Evolutionary conservation across 2,113 vertebrate genomes (phyloP).

Genomic region (Suncus etruscus): DNA sequence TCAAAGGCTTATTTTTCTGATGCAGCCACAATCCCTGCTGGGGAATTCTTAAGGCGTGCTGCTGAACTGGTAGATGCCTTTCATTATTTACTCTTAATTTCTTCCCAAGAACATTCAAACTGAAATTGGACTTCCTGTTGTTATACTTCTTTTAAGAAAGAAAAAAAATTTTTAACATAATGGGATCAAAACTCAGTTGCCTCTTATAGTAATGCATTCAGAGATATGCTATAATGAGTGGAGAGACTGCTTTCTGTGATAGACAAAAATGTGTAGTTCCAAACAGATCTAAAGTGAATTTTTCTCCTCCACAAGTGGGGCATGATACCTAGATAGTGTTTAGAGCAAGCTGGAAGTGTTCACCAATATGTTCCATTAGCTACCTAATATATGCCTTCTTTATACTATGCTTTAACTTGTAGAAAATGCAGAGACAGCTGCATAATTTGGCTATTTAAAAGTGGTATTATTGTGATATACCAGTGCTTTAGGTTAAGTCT

Average conservation of each 20-base stretch:
- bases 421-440: neutral
- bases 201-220: neutral
- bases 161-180: conserved; percentile 55
- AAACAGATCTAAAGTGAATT: neutral
- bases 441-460: conserved; percentile 18
- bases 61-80: neutral
- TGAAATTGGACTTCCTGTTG: conserved; percentile 21
- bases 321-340: neutral
- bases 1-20: neutral
- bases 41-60: neutral
- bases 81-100: conserved; percentile 57
- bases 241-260: neutral
- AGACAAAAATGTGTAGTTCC: neutral
- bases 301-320: neutral
- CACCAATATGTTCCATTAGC: rapidly evolving
- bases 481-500: neutral
- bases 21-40: neutral
- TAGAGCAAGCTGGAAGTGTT: neutral
- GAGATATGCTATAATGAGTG: conserved; percentile 16
- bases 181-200: conserved; percentile 34
- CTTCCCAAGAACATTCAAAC: neutral
- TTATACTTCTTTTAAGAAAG: conserved; percentile 55
- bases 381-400: neutral
- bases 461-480: neutral
- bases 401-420: neutral